Conservation (phyloP, 2,113 vertebrate species). For the Corythoichthys haematopterus region DNA sequence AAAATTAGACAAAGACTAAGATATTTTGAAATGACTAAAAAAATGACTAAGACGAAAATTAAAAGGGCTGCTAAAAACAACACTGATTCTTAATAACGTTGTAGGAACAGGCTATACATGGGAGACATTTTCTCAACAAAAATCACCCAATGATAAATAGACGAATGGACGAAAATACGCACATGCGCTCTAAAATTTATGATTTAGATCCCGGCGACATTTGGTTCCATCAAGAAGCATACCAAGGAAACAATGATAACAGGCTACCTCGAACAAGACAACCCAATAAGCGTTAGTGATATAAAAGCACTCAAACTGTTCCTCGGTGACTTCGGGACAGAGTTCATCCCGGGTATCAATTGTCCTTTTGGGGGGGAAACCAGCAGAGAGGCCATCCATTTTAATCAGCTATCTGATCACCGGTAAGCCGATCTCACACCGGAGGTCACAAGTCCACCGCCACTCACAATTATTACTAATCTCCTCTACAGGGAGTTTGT, state of each 20-base stretch:
- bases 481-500: slow-evolving; percentile 63
- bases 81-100: too few species aligned
- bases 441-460: slow-evolving; percentile 54
- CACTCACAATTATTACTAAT: slow-evolving; percentile 62
- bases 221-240: not conserved
- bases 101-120: too few species aligned
- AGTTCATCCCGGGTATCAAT: slow-evolving; percentile 46
- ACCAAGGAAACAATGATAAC: slow-evolving; percentile 4
- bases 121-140: too few species aligned
- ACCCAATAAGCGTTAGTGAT: slow-evolving; percentile 5
- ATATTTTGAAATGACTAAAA: too few species aligned
- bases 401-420: slow-evolving; percentile 71
- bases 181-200: too few species aligned
- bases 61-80: too few species aligned
- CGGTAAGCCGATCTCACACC: slow-evolving; percentile 63
- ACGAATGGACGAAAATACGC: not conserved
- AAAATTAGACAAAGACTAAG: too few species aligned
- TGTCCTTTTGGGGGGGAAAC: slow-evolving; percentile 53
- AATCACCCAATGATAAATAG: too few species aligned
- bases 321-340: slow-evolving; percentile 20
- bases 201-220: not conserved
- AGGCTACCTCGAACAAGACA: not conserved
- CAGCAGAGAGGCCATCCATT: slow-evolving; percentile 64
- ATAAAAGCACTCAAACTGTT: slow-evolving; percentile 19
- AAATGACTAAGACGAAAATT: too few species aligned